Conservation (phyloP, 1,140 invertebrate genomes). For the Lepidurus packardi region DNA sequence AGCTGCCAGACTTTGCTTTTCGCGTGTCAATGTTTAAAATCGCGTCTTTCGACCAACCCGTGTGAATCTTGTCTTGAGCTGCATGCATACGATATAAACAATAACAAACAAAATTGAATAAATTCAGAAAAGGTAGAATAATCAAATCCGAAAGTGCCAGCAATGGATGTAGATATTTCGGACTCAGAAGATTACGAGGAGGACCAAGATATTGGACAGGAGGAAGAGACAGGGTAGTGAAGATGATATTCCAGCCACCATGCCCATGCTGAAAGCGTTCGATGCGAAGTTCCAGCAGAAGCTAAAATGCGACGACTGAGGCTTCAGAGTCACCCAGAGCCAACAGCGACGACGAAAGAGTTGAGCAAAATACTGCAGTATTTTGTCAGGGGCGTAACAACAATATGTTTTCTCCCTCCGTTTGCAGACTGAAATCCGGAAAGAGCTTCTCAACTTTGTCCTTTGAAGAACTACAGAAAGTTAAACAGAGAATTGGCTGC, state of each 20-base stretch:
- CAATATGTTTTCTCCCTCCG: not conserved
- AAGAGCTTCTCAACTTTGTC: conserved; percentile 60
- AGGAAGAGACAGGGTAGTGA: not conserved
- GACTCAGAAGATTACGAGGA: not conserved
- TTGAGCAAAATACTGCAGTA: not conserved
- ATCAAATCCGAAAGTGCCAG: not conserved
- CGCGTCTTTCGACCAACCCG: too few species aligned
- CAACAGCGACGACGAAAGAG: not conserved
- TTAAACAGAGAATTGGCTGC: conserved; percentile 69
- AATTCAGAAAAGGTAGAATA: not conserved
- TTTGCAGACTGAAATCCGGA: conserved; percentile 41
- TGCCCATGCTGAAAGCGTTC: conserved; percentile 5
- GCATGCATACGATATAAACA: too few species aligned
- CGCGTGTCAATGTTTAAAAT: too few species aligned
- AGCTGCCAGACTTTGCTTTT: too few species aligned
- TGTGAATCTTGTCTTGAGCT: too few species aligned
- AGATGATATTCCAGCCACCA: not conserved
- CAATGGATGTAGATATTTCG: not conserved
- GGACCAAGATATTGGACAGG: not conserved
- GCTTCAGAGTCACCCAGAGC: not conserved
- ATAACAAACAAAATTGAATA: too few species aligned
- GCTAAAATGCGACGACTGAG: not conserved
- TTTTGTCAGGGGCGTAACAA: not conserved
- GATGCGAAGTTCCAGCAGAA: not conserved
- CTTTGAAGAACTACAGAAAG: conserved; percentile 70